A percentile compares a stretch with the other conserved stretches of the same genome.
These are phyloP conservation scores for Lasioglossum lativentre DNA, from an alignment of 2,888 invertebrate species.

Conservation along the genomic window DNA sequence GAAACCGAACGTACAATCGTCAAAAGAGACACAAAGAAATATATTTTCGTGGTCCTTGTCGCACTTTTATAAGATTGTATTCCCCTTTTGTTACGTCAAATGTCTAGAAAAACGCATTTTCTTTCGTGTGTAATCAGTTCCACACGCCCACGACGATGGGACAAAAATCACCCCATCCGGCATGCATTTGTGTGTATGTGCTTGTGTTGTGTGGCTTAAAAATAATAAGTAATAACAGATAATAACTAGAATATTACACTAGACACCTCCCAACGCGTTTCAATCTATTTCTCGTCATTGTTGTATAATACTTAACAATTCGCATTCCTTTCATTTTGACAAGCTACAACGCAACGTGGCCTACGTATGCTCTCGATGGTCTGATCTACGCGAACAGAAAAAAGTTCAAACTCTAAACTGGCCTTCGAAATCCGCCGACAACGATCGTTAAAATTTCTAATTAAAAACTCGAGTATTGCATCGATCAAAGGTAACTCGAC, in stretches of 20 bases:
- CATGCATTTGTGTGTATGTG: conserved; percentile 54
- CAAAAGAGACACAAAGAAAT: neutral
- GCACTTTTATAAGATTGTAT: conserved; percentile 25
- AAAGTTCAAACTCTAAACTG: conserved; percentile 8
- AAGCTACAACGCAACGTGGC: conserved; percentile 61
- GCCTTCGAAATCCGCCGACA: conserved; percentile 15
- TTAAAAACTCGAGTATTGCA: conserved; percentile 33
- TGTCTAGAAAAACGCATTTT: conserved; percentile 44
- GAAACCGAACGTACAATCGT: neutral
- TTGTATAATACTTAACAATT: conserved; percentile 67
- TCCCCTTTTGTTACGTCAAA: conserved; percentile 23
- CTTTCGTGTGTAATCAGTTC: conserved; percentile 71
- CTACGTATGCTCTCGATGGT: conserved; percentile 17
- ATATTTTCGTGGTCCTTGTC: conserved; percentile 9
- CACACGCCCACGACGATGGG: conserved; percentile 56
- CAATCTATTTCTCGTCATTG: conserved; percentile 42
- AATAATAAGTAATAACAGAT: conserved; percentile 67
- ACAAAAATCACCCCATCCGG: conserved; percentile 48
- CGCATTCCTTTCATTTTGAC: conserved; percentile 30
- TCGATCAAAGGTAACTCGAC: conserved; percentile 17
- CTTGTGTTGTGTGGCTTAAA: conserved; percentile 56
- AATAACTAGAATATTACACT: conserved; percentile 60
- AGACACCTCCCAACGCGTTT: conserved; percentile 34
- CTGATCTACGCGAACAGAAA: conserved; percentile 5
- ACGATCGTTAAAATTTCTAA: conserved; percentile 34